These are phyloP conservation scores for Pseudopipra pipra DNA, from an alignment of 2,113 vertebrate species.

Conservation along the genomic window DNA sequence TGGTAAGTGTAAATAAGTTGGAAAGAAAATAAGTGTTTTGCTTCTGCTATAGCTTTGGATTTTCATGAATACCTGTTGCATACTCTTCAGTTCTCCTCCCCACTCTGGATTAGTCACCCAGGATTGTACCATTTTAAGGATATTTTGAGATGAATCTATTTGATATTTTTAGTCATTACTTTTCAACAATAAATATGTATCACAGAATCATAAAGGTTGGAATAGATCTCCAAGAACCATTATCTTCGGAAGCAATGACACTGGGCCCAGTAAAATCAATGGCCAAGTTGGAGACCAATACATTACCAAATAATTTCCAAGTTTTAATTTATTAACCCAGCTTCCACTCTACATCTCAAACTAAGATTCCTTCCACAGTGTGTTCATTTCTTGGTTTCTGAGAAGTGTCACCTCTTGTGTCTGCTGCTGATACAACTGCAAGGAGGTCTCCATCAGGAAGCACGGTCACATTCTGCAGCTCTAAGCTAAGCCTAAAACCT, in stretches of 20 bases:
- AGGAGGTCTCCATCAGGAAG: background rate
- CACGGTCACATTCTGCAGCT: background rate
- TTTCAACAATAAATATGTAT: background rate
- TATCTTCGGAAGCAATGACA: background rate
- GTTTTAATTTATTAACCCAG: background rate
- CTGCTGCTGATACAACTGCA: background rate
- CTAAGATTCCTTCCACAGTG: background rate
- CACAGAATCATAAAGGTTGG: background rate
- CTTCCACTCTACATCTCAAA: background rate
- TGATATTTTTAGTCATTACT: background rate
- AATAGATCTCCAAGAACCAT: background rate
- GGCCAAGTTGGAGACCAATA: background rate
- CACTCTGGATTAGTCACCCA: background rate
- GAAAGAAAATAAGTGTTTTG: background rate
- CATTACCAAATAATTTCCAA: accelerated
- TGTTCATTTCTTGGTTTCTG: background rate
- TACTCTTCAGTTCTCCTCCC: background rate
- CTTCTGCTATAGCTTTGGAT: background rate
- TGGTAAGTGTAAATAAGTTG: background rate
- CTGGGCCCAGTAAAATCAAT: background rate
- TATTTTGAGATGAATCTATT: background rate
- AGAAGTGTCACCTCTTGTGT: background rate
- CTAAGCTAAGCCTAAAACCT: background rate
- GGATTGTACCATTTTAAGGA: background rate
- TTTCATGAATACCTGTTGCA: background rate